A percentile compares a stretch with the other conserved stretches of the same genome.
Conservation (phyloP, 1,140 invertebrate genomes). For the Drosophila carrolli region DNA sequence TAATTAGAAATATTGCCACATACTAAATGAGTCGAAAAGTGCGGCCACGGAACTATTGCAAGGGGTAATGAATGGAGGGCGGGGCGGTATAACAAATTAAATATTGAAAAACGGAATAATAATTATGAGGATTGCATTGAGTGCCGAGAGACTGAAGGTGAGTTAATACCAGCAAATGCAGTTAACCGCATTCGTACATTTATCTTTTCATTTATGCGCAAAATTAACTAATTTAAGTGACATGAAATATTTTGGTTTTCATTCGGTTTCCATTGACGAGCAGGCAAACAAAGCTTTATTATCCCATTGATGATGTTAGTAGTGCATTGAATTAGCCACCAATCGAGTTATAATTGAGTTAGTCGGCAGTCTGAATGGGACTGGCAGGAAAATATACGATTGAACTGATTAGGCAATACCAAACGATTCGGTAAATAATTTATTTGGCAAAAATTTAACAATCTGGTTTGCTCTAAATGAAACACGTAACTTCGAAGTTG, state of each 20-base stretch:
- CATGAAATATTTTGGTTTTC: slow-evolving; percentile 66
- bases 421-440: neutral
- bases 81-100: slow-evolving; percentile 63
- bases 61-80: slow-evolving; percentile 2
- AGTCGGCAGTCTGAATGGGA: slow-evolving; percentile 1
- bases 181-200: slow-evolving; percentile 58
- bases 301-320: slow-evolving; percentile 25
- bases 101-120: slow-evolving; percentile 78
- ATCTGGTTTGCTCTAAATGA: neutral
- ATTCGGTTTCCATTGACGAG: slow-evolving; percentile 54
- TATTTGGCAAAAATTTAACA: neutral
- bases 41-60: slow-evolving; percentile 1
- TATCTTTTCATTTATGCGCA: slow-evolving; percentile 73
- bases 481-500: neutral
- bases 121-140: slow-evolving; percentile 49
- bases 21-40: slow-evolving; percentile 68
- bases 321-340: slow-evolving; percentile 60
- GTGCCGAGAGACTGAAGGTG: neutral
- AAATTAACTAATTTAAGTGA: slow-evolving; percentile 81
- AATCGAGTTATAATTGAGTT: slow-evolving; percentile 66
- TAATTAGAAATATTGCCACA: slow-evolving; percentile 82
- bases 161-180: slow-evolving; percentile 30
- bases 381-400: slow-evolving; percentile 12
- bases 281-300: slow-evolving; percentile 41
- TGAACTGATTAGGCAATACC: slow-evolving; percentile 4